Base-by-base conservation (phyloP, 2,113 vertebrate genomes). In the Hassar affinis region DNA sequence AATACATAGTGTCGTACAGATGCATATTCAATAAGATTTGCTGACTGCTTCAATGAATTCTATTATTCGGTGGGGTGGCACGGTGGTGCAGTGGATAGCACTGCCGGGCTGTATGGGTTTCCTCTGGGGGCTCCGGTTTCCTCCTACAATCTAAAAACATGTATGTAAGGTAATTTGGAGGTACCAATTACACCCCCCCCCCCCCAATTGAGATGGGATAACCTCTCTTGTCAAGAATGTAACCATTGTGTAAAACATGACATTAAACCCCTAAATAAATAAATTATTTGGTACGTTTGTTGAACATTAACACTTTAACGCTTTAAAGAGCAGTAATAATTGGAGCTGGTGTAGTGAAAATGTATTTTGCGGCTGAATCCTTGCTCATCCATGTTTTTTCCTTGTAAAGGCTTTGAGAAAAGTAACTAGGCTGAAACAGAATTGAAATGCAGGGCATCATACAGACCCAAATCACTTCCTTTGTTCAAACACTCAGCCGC, bases 261-360 rank as follows among this genome's bases (percentile, higher is more conserved):
- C 38, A 42, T 42, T 42, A 42, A 42, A 42, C 38, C n/a, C n/a
- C n/a, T n/a, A n/a, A 42, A 42, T 42, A 42, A 42, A 42, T 42
- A 42, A 42, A 42, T 42, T 42, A 42, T 42, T 42, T 42, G 38
- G 38, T 42, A 6, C 9, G 33, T 85, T 82, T 82, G 61, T 56
- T 82, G 75, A 45, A 51, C 71, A 81, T 59, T 81, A 80, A 71
- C n/a, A n/a, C 45, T 18, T 7, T 54, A n/a, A n/a, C n/a, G 45
- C 71, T 76, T 52, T 79, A 66, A 35, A 76, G 42, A 33, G 47
- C 0, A 30, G n/a, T n/a, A n/a, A n/a, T 80, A 79, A 54, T 75
- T 79, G 45, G 83, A 75, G 47, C 30, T 38, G 15, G 35, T 59
- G 18, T 12, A 15, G 51, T 38, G 51, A 56, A 51, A 85, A 56